Conservation (phyloP, 2,113 vertebrate species). For the Azemiops feae region DNA sequence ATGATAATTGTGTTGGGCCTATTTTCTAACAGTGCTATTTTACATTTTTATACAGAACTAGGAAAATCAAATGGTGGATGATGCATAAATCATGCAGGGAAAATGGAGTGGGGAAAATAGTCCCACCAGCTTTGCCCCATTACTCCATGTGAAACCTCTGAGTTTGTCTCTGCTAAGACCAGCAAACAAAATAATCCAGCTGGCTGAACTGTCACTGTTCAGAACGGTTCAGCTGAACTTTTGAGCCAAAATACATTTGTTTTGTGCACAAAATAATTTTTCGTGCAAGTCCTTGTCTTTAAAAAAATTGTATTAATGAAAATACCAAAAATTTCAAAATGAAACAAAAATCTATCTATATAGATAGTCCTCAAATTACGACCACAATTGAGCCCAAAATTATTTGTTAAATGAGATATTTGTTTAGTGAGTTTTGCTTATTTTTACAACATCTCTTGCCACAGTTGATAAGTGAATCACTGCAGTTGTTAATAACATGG, state of each 20-base stretch:
- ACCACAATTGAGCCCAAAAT: too few species aligned
- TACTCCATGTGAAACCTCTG: background rate
- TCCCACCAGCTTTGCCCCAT: background rate
- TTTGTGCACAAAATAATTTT: background rate
- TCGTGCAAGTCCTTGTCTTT: background rate
- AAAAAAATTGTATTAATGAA: background rate
- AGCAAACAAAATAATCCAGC: background rate
- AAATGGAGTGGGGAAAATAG: background rate
- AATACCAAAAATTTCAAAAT: too few species aligned
- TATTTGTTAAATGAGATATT: too few species aligned
- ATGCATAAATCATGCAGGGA: background rate
- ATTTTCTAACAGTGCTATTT: background rate
- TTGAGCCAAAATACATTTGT: background rate
- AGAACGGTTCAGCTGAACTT: background rate
- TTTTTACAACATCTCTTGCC: too few species aligned
- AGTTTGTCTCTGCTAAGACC: background rate
- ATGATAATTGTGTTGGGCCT: background rate
- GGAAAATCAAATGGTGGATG: background rate
- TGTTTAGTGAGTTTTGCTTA: too few species aligned
- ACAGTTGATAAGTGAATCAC: too few species aligned
- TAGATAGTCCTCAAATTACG: too few species aligned
- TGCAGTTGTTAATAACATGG: too few species aligned
- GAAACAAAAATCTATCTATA: too few species aligned
- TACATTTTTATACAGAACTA: background rate
- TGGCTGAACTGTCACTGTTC: background rate